Evolutionary conservation across 1,140 invertebrate species (phyloP).

Genomic region (Neodiprion pinetum): DNA sequence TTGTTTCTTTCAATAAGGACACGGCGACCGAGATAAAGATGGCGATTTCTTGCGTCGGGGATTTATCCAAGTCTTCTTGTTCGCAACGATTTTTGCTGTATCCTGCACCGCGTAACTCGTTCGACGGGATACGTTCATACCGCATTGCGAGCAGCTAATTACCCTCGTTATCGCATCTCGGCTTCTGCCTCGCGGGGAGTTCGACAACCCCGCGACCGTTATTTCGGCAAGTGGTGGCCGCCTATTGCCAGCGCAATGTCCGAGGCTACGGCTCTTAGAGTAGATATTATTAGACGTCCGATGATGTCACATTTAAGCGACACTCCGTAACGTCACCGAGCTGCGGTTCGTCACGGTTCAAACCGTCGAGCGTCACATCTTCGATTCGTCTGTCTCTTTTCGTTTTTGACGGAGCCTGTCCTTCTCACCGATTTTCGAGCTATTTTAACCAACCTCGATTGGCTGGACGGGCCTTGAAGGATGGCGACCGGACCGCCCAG

Average conservation of each 20-base stretch:
- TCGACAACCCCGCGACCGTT: neutral
- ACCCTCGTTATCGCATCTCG: neutral
- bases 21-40: neutral
- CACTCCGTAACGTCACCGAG: neutral
- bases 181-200: neutral
- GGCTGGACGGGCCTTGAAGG: too few relatives aligned
- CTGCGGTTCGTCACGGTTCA: neutral
- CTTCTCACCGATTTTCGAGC: too few relatives aligned
- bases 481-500: too few relatives aligned
- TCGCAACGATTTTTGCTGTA: neutral
- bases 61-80: neutral
- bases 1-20: too few relatives aligned
- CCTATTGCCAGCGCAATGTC: neutral
- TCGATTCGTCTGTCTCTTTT: too few relatives aligned
- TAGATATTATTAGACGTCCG: neutral
- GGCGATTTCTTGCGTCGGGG: neutral
- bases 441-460: too few relatives aligned
- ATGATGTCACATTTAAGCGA: neutral
- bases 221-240: neutral
- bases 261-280: neutral
- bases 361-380: too few relatives aligned
- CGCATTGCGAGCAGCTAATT: too few relatives aligned
- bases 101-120: neutral
- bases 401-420: too few relatives aligned
- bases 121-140: neutral